Conservation (phyloP, 2,797 vertebrate species). For the Rhinogobio ventralis region DNA sequence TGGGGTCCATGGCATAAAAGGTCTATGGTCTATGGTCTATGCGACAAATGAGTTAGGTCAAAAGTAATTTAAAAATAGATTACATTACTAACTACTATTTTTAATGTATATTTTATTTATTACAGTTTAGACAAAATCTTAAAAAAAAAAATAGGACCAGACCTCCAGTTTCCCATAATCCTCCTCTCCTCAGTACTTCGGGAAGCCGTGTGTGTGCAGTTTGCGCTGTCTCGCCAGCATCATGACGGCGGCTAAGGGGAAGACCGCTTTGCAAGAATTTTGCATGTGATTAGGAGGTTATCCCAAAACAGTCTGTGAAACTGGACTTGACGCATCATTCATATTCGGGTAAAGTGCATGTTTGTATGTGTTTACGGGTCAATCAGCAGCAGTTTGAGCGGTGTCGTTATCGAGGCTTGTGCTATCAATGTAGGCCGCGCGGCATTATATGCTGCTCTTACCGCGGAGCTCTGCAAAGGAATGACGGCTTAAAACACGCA, state of each 20-base stretch:
- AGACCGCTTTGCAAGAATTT: conserved; percentile 69
- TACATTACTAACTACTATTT: neutral
- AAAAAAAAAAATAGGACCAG: neutral
- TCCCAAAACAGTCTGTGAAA: conserved; percentile 66
- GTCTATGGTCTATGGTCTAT: no score
- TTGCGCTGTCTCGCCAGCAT: conserved; percentile 62
- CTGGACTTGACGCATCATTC: conserved; percentile 77
- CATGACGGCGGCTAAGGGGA: conserved; percentile 75
- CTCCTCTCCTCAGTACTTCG: conserved; percentile 11
- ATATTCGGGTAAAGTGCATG: conserved; percentile 75
- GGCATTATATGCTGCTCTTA: neutral
- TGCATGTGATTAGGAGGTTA: conserved; percentile 63
- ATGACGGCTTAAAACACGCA: neutral
- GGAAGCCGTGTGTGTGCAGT: neutral
- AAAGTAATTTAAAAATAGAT: neutral
- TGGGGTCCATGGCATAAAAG: no score
- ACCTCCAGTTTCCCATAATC: conserved; percentile 55
- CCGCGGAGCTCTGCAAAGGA: neutral
- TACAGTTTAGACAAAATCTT: neutral
- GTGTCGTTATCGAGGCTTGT: neutral
- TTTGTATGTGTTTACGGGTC: neutral
- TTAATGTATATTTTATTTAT: neutral
- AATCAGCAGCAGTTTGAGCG: neutral
- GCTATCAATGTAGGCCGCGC: conserved; percentile 29
- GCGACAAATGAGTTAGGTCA: neutral